Evolutionary conservation across 2,888 invertebrate species (phyloP).

Genomic region (Encarsia formosa): DNA sequence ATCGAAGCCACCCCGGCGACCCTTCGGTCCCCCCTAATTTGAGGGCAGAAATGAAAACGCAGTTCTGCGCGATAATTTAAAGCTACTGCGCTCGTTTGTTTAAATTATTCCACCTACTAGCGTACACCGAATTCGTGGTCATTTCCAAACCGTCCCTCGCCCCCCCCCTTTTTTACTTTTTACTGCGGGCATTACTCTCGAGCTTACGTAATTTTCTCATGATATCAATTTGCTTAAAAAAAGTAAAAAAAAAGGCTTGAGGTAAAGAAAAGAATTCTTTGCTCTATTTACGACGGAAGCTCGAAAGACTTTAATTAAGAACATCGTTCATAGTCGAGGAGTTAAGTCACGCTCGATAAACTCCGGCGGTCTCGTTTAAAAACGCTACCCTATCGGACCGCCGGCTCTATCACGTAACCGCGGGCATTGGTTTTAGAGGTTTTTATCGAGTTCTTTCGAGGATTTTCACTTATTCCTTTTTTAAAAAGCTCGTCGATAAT

Average conservation of each 20-base stretch:
- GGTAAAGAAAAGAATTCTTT: not conserved
- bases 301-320: too few relatives aligned
- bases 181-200: too few relatives aligned
- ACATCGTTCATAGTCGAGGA: too few relatives aligned
- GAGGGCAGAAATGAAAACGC: conserved; percentile 52
- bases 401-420: conserved; percentile 28
- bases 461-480: conserved; percentile 33
- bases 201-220: not conserved
- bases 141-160: too few relatives aligned
- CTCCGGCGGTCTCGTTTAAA: conserved; percentile 14
- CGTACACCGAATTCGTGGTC: too few relatives aligned
- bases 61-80: conserved; percentile 44
- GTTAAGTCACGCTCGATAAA: conserved; percentile 26
- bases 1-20: conserved; percentile 33
- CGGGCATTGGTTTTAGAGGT: conserved; percentile 33
- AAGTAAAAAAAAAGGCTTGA: not conserved
- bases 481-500: conserved; percentile 23
- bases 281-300: too few relatives aligned
- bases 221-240: not conserved
- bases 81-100: conserved; percentile 50
- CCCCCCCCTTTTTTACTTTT: too few relatives aligned
- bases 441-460: conserved; percentile 40
- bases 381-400: conserved; percentile 12
- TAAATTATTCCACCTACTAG: conserved; percentile 46
- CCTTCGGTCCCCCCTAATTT: conserved; percentile 49